Percentiles rank a stretch among this genome's conserved stretches.
Conservation (phyloP, 2,888 invertebrate species). For the Formica aserva region DNA sequence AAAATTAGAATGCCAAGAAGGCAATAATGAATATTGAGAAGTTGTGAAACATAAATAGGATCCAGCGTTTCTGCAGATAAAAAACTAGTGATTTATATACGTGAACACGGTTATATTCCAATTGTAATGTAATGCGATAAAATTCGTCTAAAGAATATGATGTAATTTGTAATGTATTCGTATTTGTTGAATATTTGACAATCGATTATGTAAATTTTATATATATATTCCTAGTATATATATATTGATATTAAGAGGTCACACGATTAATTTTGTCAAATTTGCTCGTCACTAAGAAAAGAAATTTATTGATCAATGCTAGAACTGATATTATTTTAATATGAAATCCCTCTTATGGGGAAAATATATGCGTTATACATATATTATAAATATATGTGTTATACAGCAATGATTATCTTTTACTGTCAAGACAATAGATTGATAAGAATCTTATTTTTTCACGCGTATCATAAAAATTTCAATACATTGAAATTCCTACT, state of each 20-base stretch:
- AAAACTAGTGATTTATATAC: not conserved
- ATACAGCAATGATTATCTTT: not conserved
- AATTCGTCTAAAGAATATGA: not conserved
- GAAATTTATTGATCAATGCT: not conserved
- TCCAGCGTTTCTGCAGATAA: not conserved
- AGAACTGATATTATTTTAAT: not conserved
- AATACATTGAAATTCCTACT: not conserved
- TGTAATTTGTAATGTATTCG: too few species aligned
- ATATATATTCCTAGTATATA: too few species aligned
- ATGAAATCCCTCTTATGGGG: not conserved
- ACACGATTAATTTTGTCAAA: not conserved
- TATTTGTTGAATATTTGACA: not conserved
- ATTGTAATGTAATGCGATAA: not conserved
- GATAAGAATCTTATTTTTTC: not conserved
- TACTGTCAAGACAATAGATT: not conserved
- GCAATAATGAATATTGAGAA: not conserved
- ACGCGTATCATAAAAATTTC: not conserved
- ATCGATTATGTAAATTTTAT: not conserved
- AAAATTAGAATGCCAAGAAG: not conserved
- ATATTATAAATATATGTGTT: not conserved
- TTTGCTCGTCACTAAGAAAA: not conserved
- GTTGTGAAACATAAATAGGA: not conserved
- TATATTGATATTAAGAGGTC: not conserved
- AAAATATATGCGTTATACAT: not conserved
- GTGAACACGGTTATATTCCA: not conserved